Evolutionary conservation across 37 sponge, comb jelly and placozoan species (phyloP).

Genomic region (Spongilla lacustris): DNA sequence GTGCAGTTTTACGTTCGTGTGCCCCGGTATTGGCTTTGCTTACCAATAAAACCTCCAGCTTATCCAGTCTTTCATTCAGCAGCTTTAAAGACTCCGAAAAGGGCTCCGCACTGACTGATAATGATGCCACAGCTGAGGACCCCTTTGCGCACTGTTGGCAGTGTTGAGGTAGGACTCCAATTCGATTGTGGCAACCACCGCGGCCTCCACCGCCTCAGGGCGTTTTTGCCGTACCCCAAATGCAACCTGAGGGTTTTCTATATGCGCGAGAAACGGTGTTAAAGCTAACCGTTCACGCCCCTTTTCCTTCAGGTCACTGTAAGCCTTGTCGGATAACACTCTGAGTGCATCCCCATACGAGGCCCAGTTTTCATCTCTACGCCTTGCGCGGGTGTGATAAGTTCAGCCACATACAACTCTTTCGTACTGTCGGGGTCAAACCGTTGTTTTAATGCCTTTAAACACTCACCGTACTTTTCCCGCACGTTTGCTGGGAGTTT

Average conservation of each 20-base stretch:
- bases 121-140: too few relatives aligned
- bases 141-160: too few relatives aligned
- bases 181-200: constrained; percentile 18
- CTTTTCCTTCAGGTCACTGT: not conserved
- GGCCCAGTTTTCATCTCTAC: constrained; percentile 14
- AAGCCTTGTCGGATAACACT: constrained; percentile 9
- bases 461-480: not conserved
- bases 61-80: too few relatives aligned
- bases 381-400: constrained; percentile 5
- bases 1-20: too few relatives aligned
- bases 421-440: constrained; percentile 26
- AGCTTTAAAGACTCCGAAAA: too few relatives aligned
- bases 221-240: constrained; percentile 12
- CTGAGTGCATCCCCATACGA: constrained; percentile 5
- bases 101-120: too few relatives aligned
- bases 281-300: constrained; percentile 14
- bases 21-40: too few relatives aligned
- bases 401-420: constrained; percentile 7
- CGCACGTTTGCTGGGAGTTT: not conserved
- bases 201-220: not conserved
- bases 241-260: constrained; percentile 3
- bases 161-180: constrained; percentile 7
- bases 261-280: not conserved
- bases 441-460: not conserved
- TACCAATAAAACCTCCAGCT: too few relatives aligned